A percentile compares a stretch with the other conserved stretches of the same genome.
phyloP scores from a whole-genome alignment of 1,140 invertebrate species.

The Spodoptera frugiperda region DNA sequence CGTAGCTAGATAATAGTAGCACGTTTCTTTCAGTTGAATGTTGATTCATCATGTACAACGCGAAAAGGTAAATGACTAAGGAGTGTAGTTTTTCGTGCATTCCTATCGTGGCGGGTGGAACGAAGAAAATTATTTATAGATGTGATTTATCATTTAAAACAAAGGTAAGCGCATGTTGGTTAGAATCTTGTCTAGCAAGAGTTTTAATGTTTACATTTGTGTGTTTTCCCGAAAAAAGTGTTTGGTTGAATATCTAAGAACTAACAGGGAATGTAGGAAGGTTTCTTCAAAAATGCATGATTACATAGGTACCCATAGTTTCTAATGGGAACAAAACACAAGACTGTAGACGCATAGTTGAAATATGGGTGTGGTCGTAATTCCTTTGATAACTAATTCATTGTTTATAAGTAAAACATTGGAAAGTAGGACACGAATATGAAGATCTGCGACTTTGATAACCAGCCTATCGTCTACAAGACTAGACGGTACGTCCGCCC shows the following conservation, averaged over 20 bases:
- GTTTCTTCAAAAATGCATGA: too few species aligned
- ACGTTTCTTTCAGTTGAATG: slow-evolving; percentile 22
- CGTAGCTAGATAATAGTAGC: slow-evolving; percentile 2
- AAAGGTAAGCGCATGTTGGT: neutral
- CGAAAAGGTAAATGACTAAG: slow-evolving; percentile 26
- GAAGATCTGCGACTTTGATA: neutral
- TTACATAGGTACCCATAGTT: too few species aligned
- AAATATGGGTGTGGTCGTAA: too few species aligned
- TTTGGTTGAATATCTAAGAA: too few species aligned
- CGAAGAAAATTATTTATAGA: slow-evolving; percentile 26
- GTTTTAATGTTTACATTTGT: too few species aligned
- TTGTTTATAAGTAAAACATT: neutral
- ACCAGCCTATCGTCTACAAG: neutral
- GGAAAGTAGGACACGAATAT: neutral
- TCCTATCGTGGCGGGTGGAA: slow-evolving; percentile 21
- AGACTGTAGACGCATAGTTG: too few species aligned
- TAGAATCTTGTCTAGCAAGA: neutral
- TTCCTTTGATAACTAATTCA: too few species aligned
- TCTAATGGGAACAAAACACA: too few species aligned
- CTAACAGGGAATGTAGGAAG: too few species aligned
- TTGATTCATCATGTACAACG: slow-evolving; percentile 17
- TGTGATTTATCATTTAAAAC: slow-evolving; percentile 24
- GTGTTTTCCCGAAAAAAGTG: too few species aligned
- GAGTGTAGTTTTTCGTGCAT: slow-evolving; percentile 20
- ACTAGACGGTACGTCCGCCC: slow-evolving; percentile 12